Base-by-base conservation (phyloP, 2,888 invertebrate genomes). In the Mimas tiliae region DNA sequence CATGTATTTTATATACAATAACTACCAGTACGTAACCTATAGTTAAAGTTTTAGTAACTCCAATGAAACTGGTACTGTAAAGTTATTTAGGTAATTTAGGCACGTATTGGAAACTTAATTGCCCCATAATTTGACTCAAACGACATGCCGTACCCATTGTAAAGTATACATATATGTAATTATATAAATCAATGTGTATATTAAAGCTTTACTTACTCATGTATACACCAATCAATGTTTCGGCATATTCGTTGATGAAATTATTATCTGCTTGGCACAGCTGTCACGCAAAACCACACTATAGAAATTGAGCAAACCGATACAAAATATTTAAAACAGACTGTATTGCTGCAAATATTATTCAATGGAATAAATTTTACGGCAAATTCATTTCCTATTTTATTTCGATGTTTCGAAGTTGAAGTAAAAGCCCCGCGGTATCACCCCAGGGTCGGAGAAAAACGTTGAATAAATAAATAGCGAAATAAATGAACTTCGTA, bases 371-470 rank as follows among this genome's bases (percentile, higher is more conserved):
- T 63, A 34, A 51, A 34, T 16, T 51, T 63, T 63, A 34, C 34
- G 48, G 51, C n/a, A 50, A 63, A 50, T 64, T 51, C 63, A 38
- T 58, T 58, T 58, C 16, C 58, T 42, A 58, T 16, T 58, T 42
- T 38, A 58, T 42, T 19, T 12, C 42, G 38, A 58, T 58, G 58
- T 58, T 55, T 55, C 55, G 16, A 55, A 55, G 55, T 38, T 38
- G 42, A 52, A 52, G 33, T 38, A 11, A 38, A 38, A 11, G 38
- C 58, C 33, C 42, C 58, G 42, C 42, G 9, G 19, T 58, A 58
- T 58, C 58, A 19, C 1, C 58, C 19, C 58, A 6, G 58, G 58
- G 58, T 16, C 16, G 42, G 12, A 58, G 58, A 58, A 58, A 42
- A 58, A 58, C 38, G 6, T 19, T 58, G 58, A 58, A 42, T 42